Percentiles rank a stretch among this genome's conserved stretches.
phyloP scores from a whole-genome alignment of 37 sponge, comb jelly and placozoan species.

The Tethya wilhelma region DNA sequence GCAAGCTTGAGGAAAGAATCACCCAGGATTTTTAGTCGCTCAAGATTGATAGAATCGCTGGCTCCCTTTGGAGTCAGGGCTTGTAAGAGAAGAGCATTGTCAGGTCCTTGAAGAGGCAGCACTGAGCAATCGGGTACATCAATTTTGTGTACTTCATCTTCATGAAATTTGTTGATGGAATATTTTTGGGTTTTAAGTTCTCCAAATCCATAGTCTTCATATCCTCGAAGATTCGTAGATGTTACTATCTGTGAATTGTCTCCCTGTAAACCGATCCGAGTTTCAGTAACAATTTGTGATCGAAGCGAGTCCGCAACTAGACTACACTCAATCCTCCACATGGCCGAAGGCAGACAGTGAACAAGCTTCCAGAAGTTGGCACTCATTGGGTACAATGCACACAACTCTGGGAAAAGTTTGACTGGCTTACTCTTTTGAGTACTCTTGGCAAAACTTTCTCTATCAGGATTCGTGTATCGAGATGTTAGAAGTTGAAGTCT shows the following conservation, averaged over 20 bases:
- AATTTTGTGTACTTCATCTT: background rate
- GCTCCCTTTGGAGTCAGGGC: slow-evolving; percentile 79
- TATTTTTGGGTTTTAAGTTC: slow-evolving; percentile 6
- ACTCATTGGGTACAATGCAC: slow-evolving; percentile 59
- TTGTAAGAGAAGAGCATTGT: slow-evolving; percentile 69
- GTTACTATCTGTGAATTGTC: slow-evolving; percentile 13
- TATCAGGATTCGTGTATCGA: slow-evolving; percentile 47
- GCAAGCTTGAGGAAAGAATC: slow-evolving; percentile 93
- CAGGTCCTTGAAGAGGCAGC: slow-evolving; percentile 33
- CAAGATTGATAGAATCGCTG: slow-evolving; percentile 81
- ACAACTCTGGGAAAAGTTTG: slow-evolving; percentile 70
- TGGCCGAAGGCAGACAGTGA: slow-evolving; percentile 81
- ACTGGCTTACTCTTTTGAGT: background rate
- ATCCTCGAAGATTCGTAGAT: slow-evolving; percentile 48
- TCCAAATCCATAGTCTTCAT: slow-evolving; percentile 48
- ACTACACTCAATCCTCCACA: slow-evolving; percentile 85
- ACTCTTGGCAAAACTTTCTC: slow-evolving; percentile 30
- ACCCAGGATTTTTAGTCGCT: slow-evolving; percentile 92
- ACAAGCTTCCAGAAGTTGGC: slow-evolving; percentile 56
- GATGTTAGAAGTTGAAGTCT: slow-evolving; percentile 56
- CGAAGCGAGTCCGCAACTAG: slow-evolving; percentile 69
- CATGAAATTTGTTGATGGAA: background rate
- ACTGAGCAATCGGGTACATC: background rate
- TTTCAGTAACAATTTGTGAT: slow-evolving; percentile 5
- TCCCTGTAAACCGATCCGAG: slow-evolving; percentile 35